Percentiles rank a stretch among this genome's conserved stretches.
Evolutionary conservation across 2,797 vertebrate species (phyloP).

Genomic region (Acanthis flammea): DNA sequence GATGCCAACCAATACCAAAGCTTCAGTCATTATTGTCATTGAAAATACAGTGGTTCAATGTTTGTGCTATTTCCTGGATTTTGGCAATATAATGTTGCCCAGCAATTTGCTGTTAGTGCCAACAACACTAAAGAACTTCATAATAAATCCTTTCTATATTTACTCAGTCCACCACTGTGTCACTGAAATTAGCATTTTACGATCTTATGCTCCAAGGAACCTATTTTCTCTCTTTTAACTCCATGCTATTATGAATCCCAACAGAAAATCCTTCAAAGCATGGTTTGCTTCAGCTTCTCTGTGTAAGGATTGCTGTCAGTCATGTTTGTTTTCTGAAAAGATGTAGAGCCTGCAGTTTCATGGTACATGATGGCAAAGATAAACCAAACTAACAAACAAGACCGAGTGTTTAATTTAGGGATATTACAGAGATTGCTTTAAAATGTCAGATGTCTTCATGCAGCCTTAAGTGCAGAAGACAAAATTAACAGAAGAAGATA

Average conservation of each 20-base stretch:
- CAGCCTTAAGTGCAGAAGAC: neutral
- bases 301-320: neutral
- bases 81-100: slow-evolving; percentile 68
- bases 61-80: slow-evolving; percentile 72
- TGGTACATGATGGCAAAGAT: neutral
- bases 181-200: slow-evolving; percentile 74
- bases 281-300: slow-evolving; percentile 23
- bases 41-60: slow-evolving; percentile 69
- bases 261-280: slow-evolving; percentile 49
- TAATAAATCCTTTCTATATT: slow-evolving; percentile 77
- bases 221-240: slow-evolving; percentile 70
- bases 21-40: slow-evolving; percentile 67
- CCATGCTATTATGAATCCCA: slow-evolving; percentile 40
- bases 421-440: neutral
- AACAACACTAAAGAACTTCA: slow-evolving; percentile 64
- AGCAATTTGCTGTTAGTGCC: slow-evolving; percentile 65
- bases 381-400: slow-evolving; percentile 41
- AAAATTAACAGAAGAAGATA: neutral
- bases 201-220: slow-evolving; percentile 70
- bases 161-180: slow-evolving; percentile 69
- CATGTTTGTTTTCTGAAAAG: neutral
- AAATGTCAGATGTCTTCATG: slow-evolving; percentile 24
- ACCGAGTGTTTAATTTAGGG: slow-evolving; percentile 31
- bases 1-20: slow-evolving; percentile 71
- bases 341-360: neutral